phyloP scores from a whole-genome alignment of 1,140 invertebrate genomes.

The Heterodera carotae region DNA sequence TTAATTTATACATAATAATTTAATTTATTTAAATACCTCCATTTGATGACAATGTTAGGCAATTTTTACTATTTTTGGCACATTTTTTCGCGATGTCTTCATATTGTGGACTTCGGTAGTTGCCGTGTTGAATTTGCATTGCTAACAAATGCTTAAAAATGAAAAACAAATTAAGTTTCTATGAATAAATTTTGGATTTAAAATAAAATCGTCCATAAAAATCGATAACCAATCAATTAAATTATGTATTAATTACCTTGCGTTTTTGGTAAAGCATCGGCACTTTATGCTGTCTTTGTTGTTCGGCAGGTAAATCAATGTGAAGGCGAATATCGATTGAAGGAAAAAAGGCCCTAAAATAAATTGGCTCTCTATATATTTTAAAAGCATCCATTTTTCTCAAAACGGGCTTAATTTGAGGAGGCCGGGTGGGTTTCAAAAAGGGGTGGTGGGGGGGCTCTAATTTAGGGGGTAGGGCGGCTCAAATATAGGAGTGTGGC shows the following conservation, averaged over 20 bases:
- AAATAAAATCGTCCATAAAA: not conserved
- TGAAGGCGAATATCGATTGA: not conserved
- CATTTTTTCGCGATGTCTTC: not conserved
- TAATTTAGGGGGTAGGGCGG: no score
- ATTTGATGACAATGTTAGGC: not conserved
- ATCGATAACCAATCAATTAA: not conserved
- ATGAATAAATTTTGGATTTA: not conserved
- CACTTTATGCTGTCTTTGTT: not conserved
- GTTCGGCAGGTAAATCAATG: not conserved
- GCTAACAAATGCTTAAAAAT: not conserved
- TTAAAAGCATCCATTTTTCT: not conserved
- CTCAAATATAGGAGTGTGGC: no score
- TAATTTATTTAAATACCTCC: not conserved
- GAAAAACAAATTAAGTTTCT: not conserved
- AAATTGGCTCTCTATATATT: not conserved
- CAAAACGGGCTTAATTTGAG: not conserved
- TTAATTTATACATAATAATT: not conserved
- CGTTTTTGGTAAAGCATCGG: not conserved
- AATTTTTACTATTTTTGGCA: not conserved
- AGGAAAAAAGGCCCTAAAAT: not conserved
- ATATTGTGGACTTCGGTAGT: not conserved
- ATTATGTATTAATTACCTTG: not conserved
- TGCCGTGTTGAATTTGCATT: not conserved
- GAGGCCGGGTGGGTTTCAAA: no score
- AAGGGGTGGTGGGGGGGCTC: no score